Evolutionary conservation across 2,113 vertebrate genomes (phyloP).

Genomic region (Oceanites oceanicus): DNA sequence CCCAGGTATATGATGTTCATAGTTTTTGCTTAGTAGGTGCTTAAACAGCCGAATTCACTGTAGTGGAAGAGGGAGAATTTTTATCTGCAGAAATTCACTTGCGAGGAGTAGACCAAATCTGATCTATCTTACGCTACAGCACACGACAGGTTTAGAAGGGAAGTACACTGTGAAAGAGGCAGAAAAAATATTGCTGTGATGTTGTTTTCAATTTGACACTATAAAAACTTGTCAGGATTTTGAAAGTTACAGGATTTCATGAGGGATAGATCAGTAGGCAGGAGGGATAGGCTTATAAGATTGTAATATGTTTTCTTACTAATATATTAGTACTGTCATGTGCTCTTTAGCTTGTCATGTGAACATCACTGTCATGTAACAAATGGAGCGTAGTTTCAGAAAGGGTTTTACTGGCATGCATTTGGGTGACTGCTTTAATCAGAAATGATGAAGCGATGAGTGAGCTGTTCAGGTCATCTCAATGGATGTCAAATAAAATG

Average conservation of each 20-base stretch:
- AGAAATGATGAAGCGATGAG: slow-evolving; percentile 44
- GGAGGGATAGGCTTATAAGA: neutral
- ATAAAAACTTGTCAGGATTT: neutral
- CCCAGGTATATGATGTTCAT: neutral
- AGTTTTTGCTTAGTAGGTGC: neutral
- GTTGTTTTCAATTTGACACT: neutral
- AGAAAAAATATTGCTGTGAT: neutral
- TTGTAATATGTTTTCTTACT: neutral
- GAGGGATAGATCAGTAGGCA: neutral
- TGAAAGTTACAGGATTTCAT: neutral
- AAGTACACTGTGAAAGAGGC: neutral
- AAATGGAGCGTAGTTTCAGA: neutral
- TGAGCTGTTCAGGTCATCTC: neutral
- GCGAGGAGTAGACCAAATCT: neutral
- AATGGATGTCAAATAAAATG: neutral
- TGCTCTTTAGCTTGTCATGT: neutral
- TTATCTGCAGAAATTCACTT: neutral
- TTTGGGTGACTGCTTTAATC: neutral
- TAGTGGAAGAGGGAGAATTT: neutral
- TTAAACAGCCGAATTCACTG: neutral
- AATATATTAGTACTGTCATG: neutral
- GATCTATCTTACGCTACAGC: neutral
- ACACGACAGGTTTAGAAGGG: neutral
- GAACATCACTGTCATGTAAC: neutral
- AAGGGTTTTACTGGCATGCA: neutral